Base-by-base conservation (phyloP, 2,888 invertebrate species). In the Priocnemis perturbator region DNA sequence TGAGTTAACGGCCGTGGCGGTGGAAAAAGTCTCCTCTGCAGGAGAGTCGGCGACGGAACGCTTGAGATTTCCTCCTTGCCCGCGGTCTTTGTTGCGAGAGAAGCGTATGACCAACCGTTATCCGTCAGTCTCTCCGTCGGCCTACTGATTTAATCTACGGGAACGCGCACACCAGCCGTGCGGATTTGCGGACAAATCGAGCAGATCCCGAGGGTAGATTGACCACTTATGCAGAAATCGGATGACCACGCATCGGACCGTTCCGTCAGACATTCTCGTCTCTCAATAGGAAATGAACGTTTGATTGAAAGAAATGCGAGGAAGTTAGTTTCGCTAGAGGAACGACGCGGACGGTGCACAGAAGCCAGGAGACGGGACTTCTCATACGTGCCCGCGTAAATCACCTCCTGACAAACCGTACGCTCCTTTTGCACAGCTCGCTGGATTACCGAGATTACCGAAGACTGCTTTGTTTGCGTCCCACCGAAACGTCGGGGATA, bases 401-500 rank as follows among this genome's bases (percentile, higher is more conserved):
- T 53, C 30, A n/a, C 9, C 30, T 11, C 37, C 17, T 59, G 15
- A 60, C 26, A 45, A 65, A 47, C 56, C 52, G 71, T 74, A 81
- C 79, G 79, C 69, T 71, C 61, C 73, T 75, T 82, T 83, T 60
- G 67, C 73, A 67, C 61, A 53, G 68, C 64, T 57, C 67, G 60
- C 21, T 67, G 82, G 83, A 83, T 82, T 83, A 83, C 67, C 69
- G 74, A 77, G 83, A 83, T 83, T 82, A 83, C 61, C 64, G 69
- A 71, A 60, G 73, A 68, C 55, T 50, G 17, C 23, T 62, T 37
- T 37, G 7, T 37, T 37, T 37, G 7, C 37, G 37, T 37, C 7
- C 37, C 57, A 64, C 37, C 45, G 67, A 60, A 56, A 48, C 14
- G 52, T 47, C 56, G 26, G 7, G 21, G 74, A 65, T 81, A 81